Percentiles rank a stretch among this genome's conserved stretches.
These are phyloP conservation scores for Allophyes oxyacanthae DNA, from an alignment of 2,888 invertebrate species.

Conservation along the genomic window DNA sequence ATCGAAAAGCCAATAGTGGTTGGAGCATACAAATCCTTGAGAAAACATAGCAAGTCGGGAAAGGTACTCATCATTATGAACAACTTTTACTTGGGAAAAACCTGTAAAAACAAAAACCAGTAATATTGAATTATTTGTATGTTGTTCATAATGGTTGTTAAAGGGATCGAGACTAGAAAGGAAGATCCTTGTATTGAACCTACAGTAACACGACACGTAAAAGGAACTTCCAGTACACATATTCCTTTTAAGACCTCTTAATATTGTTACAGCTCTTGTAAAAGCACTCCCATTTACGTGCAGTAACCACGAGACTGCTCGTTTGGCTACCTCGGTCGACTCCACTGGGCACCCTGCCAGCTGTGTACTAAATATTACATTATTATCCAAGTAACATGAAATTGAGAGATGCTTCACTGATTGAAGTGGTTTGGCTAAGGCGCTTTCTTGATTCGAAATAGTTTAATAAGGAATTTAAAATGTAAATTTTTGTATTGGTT, in stretches of 20 bases:
- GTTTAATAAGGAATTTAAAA: neutral
- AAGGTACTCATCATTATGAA: too few species aligned
- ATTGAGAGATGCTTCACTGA: constrained; percentile 31
- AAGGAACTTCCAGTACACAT: constrained; percentile 4
- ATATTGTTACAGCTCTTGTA: constrained; percentile 35
- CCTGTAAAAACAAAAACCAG: too few species aligned
- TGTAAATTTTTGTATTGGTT: too few species aligned
- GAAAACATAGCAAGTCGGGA: too few species aligned
- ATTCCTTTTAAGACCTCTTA: constrained; percentile 4
- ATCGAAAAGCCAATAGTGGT: too few species aligned
- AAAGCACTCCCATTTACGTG: constrained; percentile 31
- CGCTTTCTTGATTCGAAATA: neutral
- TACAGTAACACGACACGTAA: constrained; percentile 1
- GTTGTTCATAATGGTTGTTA: too few species aligned
- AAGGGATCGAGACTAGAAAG: too few species aligned
- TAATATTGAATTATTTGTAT: too few species aligned
- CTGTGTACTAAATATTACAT: constrained; percentile 22
- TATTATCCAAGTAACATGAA: constrained; percentile 15
- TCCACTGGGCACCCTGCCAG: constrained; percentile 32
- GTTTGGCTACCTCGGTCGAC: constrained; percentile 22
- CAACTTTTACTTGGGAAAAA: too few species aligned
- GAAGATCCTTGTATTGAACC: too few species aligned
- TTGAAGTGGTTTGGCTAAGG: constrained; percentile 4
- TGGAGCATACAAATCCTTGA: too few species aligned
- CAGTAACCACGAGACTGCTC: constrained; percentile 32